phyloP scores from a whole-genome alignment of 2,888 invertebrate species.

The Troides aeacus region DNA sequence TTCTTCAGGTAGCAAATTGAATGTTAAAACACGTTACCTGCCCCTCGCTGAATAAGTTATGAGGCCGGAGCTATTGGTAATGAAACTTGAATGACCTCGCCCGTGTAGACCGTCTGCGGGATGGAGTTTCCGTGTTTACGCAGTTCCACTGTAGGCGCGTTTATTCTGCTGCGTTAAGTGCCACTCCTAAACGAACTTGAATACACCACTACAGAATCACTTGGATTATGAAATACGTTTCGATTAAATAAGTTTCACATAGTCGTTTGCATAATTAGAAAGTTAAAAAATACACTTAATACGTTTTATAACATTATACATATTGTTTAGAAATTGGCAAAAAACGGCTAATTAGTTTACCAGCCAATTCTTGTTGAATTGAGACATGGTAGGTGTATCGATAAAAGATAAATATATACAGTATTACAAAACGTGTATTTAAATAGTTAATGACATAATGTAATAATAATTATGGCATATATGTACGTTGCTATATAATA shows the following conservation, averaged over 20 bases:
- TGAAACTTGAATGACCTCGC: constrained; percentile 75
- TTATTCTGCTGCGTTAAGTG: constrained; percentile 56
- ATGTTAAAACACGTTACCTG: constrained; percentile 74
- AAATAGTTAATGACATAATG: no score
- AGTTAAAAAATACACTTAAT: no score
- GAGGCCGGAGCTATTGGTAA: constrained; percentile 71
- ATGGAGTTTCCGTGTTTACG: constrained; percentile 67
- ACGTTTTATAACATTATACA: no score
- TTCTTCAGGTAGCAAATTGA: constrained; percentile 71
- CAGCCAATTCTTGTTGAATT: no score
- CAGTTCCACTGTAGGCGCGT: constrained; percentile 40
- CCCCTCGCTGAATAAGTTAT: constrained; percentile 76
- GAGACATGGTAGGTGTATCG: no score
- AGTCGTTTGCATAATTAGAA: not conserved
- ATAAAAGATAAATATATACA: no score
- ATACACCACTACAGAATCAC: constrained; percentile 38
- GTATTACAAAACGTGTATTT: no score
- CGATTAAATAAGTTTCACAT: no score
- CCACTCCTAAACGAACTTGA: constrained; percentile 43
- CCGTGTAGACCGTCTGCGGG: constrained; percentile 57
- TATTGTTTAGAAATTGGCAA: no score
- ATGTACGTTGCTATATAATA: no score
- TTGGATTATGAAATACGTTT: constrained; percentile 22
- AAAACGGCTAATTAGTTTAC: no score
- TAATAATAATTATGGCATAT: no score